Percentiles rank a stretch among this genome's conserved stretches.
Conservation (phyloP, 1,140 invertebrate species). For the Caenorhabditis elegans region WBcel235 BX284604.4:10202501-10203000, state of each 20-base stretch:
- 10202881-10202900: neutral
- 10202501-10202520: neutral
- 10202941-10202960: too few species aligned
- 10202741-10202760: neutral
- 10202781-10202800: neutral
- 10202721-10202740: neutral
- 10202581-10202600: neutral
- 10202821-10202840: neutral
- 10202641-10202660: neutral
- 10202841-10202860: neutral
- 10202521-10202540: neutral
- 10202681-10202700: neutral
- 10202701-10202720: neutral
- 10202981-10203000: too few species aligned
- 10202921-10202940: neutral
- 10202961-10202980: too few species aligned
- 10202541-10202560: conserved; percentile 3
- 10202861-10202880: neutral
- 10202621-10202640: neutral
- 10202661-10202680: neutral
- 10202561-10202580: neutral
- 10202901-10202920: neutral
- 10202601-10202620: neutral
- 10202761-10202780: neutral
- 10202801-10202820: neutral